A percentile compares a stretch with the other conserved stretches of the same genome.
These are phyloP conservation scores for Poeciliopsis paucimaculata DNA, from an alignment of 2,797 vertebrate genomes.

Conservation along the genomic window DNA sequence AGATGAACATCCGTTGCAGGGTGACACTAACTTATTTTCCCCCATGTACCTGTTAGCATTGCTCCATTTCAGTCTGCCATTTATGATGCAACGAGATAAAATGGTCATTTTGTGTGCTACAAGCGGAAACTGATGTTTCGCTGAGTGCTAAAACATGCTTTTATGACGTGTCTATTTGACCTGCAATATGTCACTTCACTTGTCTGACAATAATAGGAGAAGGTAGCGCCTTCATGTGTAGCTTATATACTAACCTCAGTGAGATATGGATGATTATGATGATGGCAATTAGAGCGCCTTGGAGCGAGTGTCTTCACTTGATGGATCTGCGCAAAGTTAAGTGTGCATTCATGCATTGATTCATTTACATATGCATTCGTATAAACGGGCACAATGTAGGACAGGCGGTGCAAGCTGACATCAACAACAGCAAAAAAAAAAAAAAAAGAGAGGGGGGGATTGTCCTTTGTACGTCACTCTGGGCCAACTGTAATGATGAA, in stretches of 20 bases:
- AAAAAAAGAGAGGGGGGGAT: constrained; percentile 9
- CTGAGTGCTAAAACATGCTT: not conserved
- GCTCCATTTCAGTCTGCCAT: constrained; percentile 7
- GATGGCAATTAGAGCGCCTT: constrained; percentile 61
- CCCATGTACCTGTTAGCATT: constrained; percentile 12
- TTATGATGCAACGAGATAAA: not conserved
- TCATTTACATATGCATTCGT: constrained; percentile 71
- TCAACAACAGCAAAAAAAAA: constrained; percentile 11
- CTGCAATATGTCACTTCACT: constrained; percentile 17
- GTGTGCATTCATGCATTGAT: constrained; percentile 53
- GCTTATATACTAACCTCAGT: constrained; percentile 36
- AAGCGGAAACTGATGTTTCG: not conserved
- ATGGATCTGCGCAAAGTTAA: constrained; percentile 62
- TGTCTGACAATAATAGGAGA: constrained; percentile 31
- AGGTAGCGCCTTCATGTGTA: constrained; percentile 30
- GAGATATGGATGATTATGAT: constrained; percentile 50
- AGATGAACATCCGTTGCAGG: constrained; percentile 24
- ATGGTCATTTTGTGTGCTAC: constrained; percentile 1
- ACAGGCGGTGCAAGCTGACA: constrained; percentile 25
- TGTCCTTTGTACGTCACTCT: constrained; percentile 58
- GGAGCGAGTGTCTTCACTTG: constrained; percentile 54
- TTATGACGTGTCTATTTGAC: constrained; percentile 5
- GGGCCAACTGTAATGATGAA: constrained; percentile 66
- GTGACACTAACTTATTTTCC: constrained; percentile 18
- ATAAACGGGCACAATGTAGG: constrained; percentile 35